These are phyloP conservation scores for Numenius phaeopus DNA, from an alignment of 2,797 vertebrate species.

Conservation along the genomic window DNA sequence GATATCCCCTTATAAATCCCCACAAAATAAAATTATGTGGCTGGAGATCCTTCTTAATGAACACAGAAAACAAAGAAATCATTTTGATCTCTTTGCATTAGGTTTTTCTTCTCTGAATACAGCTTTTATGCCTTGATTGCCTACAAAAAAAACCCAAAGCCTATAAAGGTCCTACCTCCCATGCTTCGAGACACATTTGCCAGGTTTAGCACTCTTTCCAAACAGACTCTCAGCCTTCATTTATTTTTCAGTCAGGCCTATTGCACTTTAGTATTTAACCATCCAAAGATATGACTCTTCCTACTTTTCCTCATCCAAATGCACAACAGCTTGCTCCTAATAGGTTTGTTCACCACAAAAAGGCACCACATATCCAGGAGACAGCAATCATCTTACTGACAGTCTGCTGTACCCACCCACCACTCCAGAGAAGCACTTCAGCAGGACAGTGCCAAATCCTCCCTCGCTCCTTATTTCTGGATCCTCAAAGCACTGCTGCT, in stretches of 20 bases:
- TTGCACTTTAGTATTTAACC: background rate
- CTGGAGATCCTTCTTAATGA: background rate
- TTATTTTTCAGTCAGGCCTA: background rate
- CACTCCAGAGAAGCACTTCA: background rate
- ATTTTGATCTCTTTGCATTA: background rate
- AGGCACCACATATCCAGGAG: background rate
- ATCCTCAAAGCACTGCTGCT: background rate
- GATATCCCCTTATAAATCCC: background rate
- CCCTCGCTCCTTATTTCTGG: background rate
- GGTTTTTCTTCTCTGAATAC: background rate
- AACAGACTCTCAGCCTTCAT: background rate
- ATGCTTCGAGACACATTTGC: background rate
- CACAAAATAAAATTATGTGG: background rate
- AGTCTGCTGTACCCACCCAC: background rate
- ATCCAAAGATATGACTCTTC: background rate
- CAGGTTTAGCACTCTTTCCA: background rate
- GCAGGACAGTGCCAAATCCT: background rate
- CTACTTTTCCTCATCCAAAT: background rate
- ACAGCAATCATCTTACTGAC: background rate
- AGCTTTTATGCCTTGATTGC: background rate
- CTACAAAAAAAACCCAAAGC: background rate
- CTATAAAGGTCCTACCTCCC: background rate
- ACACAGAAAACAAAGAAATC: background rate
- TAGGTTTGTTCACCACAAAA: background rate
- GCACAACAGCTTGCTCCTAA: background rate